These are phyloP conservation scores for Coptotermes formosanus DNA, from an alignment of 1,140 invertebrate species.

Conservation along the genomic window DNA sequence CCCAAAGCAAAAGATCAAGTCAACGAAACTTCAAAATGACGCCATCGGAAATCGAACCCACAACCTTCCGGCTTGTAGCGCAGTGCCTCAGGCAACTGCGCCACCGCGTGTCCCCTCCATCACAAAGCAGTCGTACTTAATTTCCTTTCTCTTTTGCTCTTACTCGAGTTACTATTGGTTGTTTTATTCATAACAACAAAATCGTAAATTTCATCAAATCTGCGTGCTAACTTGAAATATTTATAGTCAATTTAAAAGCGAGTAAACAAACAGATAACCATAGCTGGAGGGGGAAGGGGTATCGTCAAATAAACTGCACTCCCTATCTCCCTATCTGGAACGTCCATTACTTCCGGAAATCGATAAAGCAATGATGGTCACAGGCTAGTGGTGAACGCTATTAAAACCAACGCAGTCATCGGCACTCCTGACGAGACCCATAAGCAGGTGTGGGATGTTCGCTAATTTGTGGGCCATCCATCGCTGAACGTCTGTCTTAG, in stretches of 20 bases:
- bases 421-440: no score
- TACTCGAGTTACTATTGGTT: background rate
- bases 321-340: background rate
- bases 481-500: no score
- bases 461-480: background rate
- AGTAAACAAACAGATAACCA: background rate
- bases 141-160: no score
- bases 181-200: background rate
- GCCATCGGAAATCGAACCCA: no score
- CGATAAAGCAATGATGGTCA: constrained; percentile 5
- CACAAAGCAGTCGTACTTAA: no score
- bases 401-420: background rate
- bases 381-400: background rate
- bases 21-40: no score
- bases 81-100: no score
- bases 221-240: background rate
- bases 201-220: background rate
- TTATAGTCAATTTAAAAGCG: constrained; percentile 16
- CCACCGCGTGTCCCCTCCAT: no score
- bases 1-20: no score
- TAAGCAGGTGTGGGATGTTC: no score
- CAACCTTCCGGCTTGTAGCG: no score
- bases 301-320: background rate
- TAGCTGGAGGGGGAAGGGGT: background rate
- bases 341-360: background rate